Base-by-base conservation (phyloP, 2,888 invertebrate genomes). In the Parnassius apollo region DNA sequence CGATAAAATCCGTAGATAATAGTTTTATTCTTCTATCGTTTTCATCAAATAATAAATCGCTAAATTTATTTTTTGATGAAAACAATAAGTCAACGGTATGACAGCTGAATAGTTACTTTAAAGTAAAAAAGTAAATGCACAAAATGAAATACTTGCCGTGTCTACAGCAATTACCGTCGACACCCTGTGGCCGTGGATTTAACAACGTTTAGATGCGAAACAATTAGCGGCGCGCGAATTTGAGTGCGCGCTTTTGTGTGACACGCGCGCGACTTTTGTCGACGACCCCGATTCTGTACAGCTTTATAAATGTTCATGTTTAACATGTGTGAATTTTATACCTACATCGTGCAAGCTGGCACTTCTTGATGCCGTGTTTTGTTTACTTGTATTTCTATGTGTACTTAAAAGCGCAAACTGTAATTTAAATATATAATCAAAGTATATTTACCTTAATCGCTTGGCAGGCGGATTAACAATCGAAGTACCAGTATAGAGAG, bases 181-280 rank as follows among this genome's bases (percentile, higher is more conserved):
- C 12, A 25, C 9, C 18, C 51, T 57, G 13, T 51, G 46, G 13
- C 12, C 66, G 73, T 64, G 56, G 61, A 61, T 66, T 71, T 74
- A 74, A 76, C 77, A 68, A 71, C 66, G 42, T 68, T 75, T 71
- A 73, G 72, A 77, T 72, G 69, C 69, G 67, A 67, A 72, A 70
- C 74, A 73, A 76, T 77, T 75, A 76, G 64, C 59, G 62, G 50
- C 59, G 59, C 68, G 70, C 68, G 70, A 75, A 73, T 73, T 68
- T 65, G 57, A 66, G 69, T 72, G 68, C 67, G 64, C 64, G 66
- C 65, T 68, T 35, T 67, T 66, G 62, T 66, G 68, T 52, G 65
- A 61, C 68, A 67, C 57, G 65, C 66, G 60, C 63, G 57, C 62
- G 50, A 55, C 59, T 42, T 48, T 48, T 67, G 63, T 49, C 10